Base-by-base conservation (phyloP, 2,797 vertebrate species). In the Varecia variegata region DNA sequence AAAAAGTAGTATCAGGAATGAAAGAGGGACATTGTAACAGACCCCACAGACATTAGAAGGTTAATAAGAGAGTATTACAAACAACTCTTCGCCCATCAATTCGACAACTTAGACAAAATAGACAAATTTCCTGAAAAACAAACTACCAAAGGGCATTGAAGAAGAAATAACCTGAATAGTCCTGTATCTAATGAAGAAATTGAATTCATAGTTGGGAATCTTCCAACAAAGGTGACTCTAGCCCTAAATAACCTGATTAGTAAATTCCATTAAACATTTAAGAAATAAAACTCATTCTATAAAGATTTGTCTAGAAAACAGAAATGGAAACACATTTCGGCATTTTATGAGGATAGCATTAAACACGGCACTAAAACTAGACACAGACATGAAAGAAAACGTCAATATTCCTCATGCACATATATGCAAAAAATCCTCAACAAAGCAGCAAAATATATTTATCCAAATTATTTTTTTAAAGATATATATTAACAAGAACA, bases 291-390 rank as follows among this genome's bases (percentile, higher is more conserved):
- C 21, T 3, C 25, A 68, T 76, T 76, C 50, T 40, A 76, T 7
- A 83, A 94, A 89, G 67, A 76, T 25, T 38, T 65, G 9, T 88
- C 77, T 76, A 58, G n/a, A 94, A 90, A 94, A 77, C 11, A n/a
- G 7, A 70, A 90, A 43, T 47, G 43, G n/a, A 73, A 84, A 67
- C 74, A 76, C 40, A 32, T 84, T 1, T 35, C 27, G 84, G 60
- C 21, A 84, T 76, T 50, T 77, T 58, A 74, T 58, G 40, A 83
- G 40, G 8, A 8, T 32, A 83, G 21, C n/a, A 85, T 76, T 76
- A 52, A 76, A 23, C 58, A 20, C 83, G 7, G 45, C 25, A 56
- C 10, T 47, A 74, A 74, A 74, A 74, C 45, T 25, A 43, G 68
- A 74, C 32, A 52, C 52, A 35, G 32, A 77, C 47, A 77, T 52